These are phyloP conservation scores for Thermophis baileyi DNA, from an alignment of 2,113 vertebrate genomes.

Conservation along the genomic window DNA sequence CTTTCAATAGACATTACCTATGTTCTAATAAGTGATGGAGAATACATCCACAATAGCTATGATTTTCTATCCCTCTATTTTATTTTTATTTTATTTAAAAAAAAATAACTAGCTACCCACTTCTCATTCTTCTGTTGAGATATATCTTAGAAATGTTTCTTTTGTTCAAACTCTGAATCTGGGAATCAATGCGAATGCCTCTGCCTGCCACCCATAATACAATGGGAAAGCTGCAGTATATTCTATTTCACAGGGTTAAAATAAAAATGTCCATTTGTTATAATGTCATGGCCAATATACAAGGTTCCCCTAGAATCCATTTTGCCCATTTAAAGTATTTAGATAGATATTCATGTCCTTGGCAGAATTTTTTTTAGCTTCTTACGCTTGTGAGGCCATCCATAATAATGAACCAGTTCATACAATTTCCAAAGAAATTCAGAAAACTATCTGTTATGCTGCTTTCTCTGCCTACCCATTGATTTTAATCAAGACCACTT, in stretches of 20 bases:
- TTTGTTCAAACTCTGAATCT: not conserved
- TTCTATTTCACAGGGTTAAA: not conserved
- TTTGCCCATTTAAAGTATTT: not conserved
- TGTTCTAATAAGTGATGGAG: not conserved
- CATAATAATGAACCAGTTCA: not conserved
- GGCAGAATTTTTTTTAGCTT: not conserved
- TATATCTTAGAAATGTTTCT: not conserved
- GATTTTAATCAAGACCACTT: not conserved
- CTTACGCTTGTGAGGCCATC: not conserved
- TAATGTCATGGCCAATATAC: not conserved
- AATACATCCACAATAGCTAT: not conserved
- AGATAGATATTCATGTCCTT: not conserved
- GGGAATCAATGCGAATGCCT: not conserved
- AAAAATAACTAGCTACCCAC: not conserved
- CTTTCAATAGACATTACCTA: not conserved
- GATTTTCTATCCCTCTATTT: not conserved
- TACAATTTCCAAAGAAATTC: not conserved
- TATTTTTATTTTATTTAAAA: not conserved
- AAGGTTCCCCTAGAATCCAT: not conserved
- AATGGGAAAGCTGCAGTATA: not conserved
- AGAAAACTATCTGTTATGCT: not conserved
- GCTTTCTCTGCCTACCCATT: not conserved
- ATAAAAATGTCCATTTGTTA: not conserved
- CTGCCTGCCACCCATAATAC: not conserved
- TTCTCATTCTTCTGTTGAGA: not conserved